A percentile compares a stretch with the other conserved stretches of the same genome.
Conservation (phyloP, 2,888 invertebrate species). For the Laothoe populi region DNA sequence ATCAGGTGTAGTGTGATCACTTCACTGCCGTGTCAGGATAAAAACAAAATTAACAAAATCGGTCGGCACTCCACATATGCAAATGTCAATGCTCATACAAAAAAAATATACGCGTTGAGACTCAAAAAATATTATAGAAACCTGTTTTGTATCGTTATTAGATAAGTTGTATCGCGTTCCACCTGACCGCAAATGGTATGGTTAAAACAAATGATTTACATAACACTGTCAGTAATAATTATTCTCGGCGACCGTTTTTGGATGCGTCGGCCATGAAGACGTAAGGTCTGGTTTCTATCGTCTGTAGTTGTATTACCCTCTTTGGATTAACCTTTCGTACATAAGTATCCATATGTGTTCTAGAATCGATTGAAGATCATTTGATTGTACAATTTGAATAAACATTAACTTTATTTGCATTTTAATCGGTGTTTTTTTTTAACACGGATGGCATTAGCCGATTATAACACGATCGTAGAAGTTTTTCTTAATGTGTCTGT, state of each 20-base stretch:
- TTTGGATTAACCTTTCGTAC: slow-evolving; percentile 1
- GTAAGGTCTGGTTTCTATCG: slow-evolving; percentile 32
- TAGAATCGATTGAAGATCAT: background rate
- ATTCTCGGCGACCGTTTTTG: slow-evolving; percentile 59
- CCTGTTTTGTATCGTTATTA: slow-evolving; percentile 39
- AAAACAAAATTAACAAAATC: no score
- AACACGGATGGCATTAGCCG: background rate
- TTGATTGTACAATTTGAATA: background rate
- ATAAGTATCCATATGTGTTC: background rate
- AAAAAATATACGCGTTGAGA: background rate
- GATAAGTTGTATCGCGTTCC: slow-evolving; percentile 36
- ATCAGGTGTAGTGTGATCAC: no score
- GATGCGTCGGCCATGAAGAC: slow-evolving; percentile 49
- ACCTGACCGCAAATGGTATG: slow-evolving; percentile 52
- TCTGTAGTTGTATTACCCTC: background rate
- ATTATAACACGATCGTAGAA: background rate
- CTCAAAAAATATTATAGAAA: slow-evolving; percentile 30
- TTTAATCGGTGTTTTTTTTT: background rate
- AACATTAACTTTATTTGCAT: background rate
- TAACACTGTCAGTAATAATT: slow-evolving; percentile 61
- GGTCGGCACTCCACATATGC: no score
- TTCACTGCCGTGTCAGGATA: no score
- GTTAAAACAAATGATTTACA: slow-evolving; percentile 64
- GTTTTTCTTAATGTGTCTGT: background rate
- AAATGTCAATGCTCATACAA: no score